Evolutionary conservation across 2,113 vertebrate genomes (phyloP), one percentile per base, ranked within the genome.

Genomic region (Acanthisitta chloris): DNA sequence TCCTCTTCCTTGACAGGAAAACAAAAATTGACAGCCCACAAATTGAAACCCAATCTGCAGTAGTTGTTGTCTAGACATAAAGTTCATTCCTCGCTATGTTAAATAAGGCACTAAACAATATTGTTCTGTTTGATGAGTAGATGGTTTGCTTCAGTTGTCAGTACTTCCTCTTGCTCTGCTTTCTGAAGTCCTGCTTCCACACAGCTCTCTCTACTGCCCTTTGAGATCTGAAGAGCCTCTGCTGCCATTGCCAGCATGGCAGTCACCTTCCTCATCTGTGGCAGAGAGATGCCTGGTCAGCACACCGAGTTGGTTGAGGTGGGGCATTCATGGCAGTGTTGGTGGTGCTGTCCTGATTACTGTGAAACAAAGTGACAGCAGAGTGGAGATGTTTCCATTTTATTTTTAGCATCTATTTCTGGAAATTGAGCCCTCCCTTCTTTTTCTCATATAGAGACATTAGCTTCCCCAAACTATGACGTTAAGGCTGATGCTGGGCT

Each of bases 201-300:
- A 17, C 4, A 36, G 15, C 8, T 29, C 3, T 64, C 33, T 59
- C 19, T 15, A n/a, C 51, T 43, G 13, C 23, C 46, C 12, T 64
- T 42, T 46, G 48, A 73, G n/a, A 48, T 67, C n/a, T 42, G 38
- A 48, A 67, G 34, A 86, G 17, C 10, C 10, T 25, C 7, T 80
- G 28, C 17, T 46, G 4, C 17, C 10, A 15, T 21, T 8, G 2
- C 3, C 29, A 24, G 6, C 2, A 0, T 28, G 46, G 14, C 51
- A 48, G 24, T 61, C 16, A 11, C 36, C n/a, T 76, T 93, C 33
- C 23, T 61, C 14, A 2, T 42, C 6, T 59, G 29, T 82, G 16
- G 4, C 14, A 24, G 31, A 14, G 17, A 64, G 10, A 10, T 67
- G 16, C 29, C 10, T 49, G 19, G 17, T 79, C 55, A 31, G 17